Evolutionary conservation across 2,113 vertebrate species (phyloP).

Genomic region (Mobula birostris): DNA sequence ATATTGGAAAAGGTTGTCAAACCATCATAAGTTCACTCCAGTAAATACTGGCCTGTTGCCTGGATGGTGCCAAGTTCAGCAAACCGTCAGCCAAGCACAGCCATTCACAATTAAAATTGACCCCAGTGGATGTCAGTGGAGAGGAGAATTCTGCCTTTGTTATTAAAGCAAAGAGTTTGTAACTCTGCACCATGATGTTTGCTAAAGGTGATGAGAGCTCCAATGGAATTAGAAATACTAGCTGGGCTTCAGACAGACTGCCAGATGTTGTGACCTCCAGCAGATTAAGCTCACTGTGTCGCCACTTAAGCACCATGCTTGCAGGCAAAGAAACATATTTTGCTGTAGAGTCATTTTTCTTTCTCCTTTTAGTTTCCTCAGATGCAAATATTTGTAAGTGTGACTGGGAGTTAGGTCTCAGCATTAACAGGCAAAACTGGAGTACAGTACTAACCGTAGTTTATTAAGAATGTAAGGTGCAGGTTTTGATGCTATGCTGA

Average conservation of each 20-base stretch:
- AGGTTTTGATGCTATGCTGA: neutral
- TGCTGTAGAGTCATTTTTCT: neutral
- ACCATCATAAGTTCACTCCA: neutral
- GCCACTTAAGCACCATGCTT: neutral
- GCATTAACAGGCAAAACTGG: neutral
- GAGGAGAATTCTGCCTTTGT: neutral
- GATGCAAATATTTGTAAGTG: neutral
- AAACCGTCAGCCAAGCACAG: neutral
- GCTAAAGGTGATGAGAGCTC: neutral
- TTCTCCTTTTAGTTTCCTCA: neutral
- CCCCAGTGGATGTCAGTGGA: neutral
- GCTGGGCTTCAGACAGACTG: conserved; percentile 22
- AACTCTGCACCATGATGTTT: conserved; percentile 18
- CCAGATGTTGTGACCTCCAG: neutral
- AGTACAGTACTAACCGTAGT: neutral
- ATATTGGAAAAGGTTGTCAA: neutral
- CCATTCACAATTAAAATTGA: neutral
- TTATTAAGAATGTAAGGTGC: neutral
- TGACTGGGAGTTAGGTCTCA: neutral
- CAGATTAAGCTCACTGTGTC: conserved; percentile 13
- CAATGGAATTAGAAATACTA: neutral
- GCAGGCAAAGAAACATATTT: neutral
- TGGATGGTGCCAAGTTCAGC: neutral
- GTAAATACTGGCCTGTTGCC: neutral
- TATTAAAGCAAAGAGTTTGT: conserved; percentile 4